These are phyloP conservation scores for Sitta europaea DNA, from an alignment of 2,113 vertebrate species.

Conservation along the genomic window DNA sequence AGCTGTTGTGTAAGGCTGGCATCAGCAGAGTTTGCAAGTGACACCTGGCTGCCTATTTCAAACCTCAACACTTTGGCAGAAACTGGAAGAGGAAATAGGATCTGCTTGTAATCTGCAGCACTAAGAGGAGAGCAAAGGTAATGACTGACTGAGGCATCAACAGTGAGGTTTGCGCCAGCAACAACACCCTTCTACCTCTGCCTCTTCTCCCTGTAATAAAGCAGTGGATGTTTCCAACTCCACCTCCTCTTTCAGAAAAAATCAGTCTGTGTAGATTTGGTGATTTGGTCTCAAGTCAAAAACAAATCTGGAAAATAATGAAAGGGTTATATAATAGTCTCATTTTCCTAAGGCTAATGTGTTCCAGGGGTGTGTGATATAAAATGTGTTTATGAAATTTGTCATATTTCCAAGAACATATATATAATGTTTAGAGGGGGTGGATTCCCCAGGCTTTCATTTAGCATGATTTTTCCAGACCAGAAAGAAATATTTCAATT, in stretches of 20 bases:
- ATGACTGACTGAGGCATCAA: background rate
- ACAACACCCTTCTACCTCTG: background rate
- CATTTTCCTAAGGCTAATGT: slow-evolving; percentile 19
- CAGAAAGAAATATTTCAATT: slow-evolving; percentile 12
- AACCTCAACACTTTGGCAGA: background rate
- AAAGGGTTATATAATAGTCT: background rate
- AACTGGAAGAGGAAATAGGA: background rate
- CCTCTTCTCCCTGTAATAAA: background rate
- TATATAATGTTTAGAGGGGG: slow-evolving; percentile 14
- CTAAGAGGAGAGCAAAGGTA: background rate
- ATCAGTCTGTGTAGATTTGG: background rate
- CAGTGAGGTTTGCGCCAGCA: background rate
- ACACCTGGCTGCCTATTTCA: background rate
- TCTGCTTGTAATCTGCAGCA: background rate
- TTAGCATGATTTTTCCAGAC: slow-evolving; percentile 38
- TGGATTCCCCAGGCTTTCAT: slow-evolving; percentile 50
- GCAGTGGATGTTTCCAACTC: background rate
- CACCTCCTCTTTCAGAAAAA: background rate
- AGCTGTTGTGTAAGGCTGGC: background rate
- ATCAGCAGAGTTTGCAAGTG: background rate
- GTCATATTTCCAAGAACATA: slow-evolving; percentile 42
- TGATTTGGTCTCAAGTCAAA: slow-evolving; percentile 40
- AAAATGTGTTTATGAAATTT: slow-evolving; percentile 42
- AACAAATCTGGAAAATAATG: slow-evolving; percentile 52
- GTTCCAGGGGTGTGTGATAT: slow-evolving; percentile 23